Conservation (phyloP, 2,888 invertebrate genomes). For the Eristalis pertinax region DNA sequence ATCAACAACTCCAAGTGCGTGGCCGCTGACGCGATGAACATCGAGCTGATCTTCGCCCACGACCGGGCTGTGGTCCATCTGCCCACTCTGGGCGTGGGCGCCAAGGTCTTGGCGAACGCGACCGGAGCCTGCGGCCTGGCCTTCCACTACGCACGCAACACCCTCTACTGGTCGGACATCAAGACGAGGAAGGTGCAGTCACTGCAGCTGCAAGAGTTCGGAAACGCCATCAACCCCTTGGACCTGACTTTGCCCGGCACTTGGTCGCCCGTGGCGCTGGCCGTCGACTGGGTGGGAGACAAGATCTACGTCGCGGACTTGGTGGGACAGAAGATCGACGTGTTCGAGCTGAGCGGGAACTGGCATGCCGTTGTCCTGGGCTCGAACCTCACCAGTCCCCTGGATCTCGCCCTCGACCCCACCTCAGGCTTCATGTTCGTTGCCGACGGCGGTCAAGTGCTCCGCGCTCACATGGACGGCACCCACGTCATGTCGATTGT, state of each 20-base stretch:
- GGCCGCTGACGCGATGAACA: conserved; percentile 84
- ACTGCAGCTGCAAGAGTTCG: conserved; percentile 81
- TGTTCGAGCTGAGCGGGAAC: conserved; percentile 93
- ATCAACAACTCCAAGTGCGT: conserved; percentile 85
- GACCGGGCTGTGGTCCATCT: conserved; percentile 88
- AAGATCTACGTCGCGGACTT: conserved; percentile 97
- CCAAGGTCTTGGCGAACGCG: conserved; percentile 87
- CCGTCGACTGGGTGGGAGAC: conserved; percentile 98
- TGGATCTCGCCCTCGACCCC: conserved; percentile 96
- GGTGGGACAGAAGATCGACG: conserved; percentile 95
- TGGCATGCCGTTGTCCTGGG: conserved; percentile 95
- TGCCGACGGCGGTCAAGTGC: conserved; percentile 91
- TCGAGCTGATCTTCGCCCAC: conserved; percentile 87
- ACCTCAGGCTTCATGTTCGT: conserved; percentile 93
- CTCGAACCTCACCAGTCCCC: conserved; percentile 94
- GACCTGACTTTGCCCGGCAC: conserved; percentile 91
- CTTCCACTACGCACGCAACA: conserved; percentile 89
- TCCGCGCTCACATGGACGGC: conserved; percentile 97
- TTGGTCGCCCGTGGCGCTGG: conserved; percentile 94
- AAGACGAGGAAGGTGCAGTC: conserved; percentile 90
- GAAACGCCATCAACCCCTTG: conserved; percentile 81
- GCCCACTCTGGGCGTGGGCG: conserved; percentile 85
- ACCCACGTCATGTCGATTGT: conserved; percentile 91
- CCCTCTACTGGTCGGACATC: conserved; percentile 94
- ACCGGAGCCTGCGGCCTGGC: conserved; percentile 93